Evolutionary conservation across 1,140 invertebrate genomes (phyloP), one percentile per base, ranked within the genome.

Genomic region (Achatina immaculata): DNA sequence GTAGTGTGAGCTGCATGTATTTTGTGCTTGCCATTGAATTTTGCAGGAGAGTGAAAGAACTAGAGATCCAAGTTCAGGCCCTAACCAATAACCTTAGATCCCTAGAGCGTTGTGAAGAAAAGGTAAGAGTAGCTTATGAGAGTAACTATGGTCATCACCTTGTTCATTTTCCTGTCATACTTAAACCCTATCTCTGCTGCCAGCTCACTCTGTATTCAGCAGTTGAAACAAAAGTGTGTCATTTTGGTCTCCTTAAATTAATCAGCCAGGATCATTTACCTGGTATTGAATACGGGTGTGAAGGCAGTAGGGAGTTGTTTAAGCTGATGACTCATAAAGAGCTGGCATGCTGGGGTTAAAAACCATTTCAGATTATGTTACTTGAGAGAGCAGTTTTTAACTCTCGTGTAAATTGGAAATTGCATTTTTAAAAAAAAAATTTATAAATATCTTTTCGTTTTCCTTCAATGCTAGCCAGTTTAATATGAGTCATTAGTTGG

Each of bases 51-150:
- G 81, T 88, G 38, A 86, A 87, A 84, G 81, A 85, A 69, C 83
- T 91, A 84, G 90, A 92, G 85, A 90, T 89, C 48, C 90, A 92
- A 86, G 80, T 90, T 66, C 86, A 88, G 80, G 77, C 84, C 69
- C 84, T 90, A 81, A 88, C 88, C 83, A 90, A 87, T 85, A 89
- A 78, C 81, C 87, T 91, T 84, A 90, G 85, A 84, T 87, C 88
- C 78, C 85, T 90, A 85, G 87, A 90, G 85, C 86, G 89, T 73
- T 89, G 84, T 81, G 89, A 90, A 86, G 80, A 88, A 82, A 94
- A 99, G 97, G 97, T 91, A 87, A 88, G 87, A 69, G 65, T 16
- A 1, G 31, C 31, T 65, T 76, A 62, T 28, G 55, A 62, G 6
- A n/a, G 3, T 21, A 62, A 3, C 55, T 76, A 51, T 45, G 3